Conservation (phyloP, 2,797 vertebrate genomes). For the Pangasius krempfi region DNA sequence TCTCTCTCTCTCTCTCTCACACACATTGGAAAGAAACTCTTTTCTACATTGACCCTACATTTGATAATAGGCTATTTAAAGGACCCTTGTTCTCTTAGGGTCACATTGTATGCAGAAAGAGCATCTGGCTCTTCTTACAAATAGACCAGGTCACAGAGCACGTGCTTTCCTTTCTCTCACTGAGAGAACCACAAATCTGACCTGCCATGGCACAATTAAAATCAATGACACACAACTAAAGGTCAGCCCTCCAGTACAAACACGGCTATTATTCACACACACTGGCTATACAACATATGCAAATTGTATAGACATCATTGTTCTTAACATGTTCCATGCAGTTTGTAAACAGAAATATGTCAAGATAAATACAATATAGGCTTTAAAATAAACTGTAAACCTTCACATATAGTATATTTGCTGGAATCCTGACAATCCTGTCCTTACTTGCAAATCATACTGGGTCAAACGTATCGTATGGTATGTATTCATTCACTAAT, state of each 20-base stretch:
- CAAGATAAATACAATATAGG: not conserved
- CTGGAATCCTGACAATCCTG: not conserved
- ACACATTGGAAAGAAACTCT: not conserved
- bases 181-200: constrained; percentile 33
- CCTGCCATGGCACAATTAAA: constrained; percentile 51
- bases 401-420: not conserved
- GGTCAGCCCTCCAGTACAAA: constrained; percentile 47
- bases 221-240: constrained; percentile 52
- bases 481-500: not conserved
- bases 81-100: constrained; percentile 40
- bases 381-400: not conserved
- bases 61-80: constrained; percentile 51
- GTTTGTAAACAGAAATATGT: not conserved
- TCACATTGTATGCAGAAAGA: constrained; percentile 43
- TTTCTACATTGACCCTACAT: not conserved
- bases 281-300: not conserved
- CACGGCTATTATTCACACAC: constrained; percentile 28
- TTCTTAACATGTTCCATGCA: not conserved
- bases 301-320: not conserved
- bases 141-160: constrained; percentile 54
- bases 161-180: constrained; percentile 48
- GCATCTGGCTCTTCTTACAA: constrained; percentile 52
- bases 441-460: not conserved
- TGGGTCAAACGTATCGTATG: not conserved
- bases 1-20: constrained; percentile 12